Evolutionary conservation across 2,113 vertebrate genomes (phyloP), one percentile per base, ranked within the genome.

Genomic region (Melanerpes formicivorus): DNA sequence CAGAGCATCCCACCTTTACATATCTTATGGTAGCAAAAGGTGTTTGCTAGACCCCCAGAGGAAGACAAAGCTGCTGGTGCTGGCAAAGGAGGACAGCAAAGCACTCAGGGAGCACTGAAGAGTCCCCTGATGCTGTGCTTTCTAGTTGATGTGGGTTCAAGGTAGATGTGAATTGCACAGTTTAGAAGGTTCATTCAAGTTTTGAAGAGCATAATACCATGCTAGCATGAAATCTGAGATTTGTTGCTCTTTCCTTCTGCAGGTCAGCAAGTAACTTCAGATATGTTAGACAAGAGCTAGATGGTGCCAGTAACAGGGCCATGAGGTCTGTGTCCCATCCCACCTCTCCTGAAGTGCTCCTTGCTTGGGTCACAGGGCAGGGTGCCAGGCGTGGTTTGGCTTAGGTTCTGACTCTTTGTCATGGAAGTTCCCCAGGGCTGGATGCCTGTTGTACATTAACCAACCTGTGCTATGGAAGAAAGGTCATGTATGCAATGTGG

Each of bases 361-460:
- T 5, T 52, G 26, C 56, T 73, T 81, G 76, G 90, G 82, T 70
- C 76, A 90, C 91, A 92, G 82, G 62, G 55, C 71, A 70, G 73
- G 52, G 75, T 82, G 59, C 59, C 71, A 84, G 85, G 44, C 4
- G 0, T 62, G 32, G 46, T 13, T 54, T 40, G 42, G 37, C 19
- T 91, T n/a, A n/a, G 17, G 34, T 37, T 30, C 76, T 58, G 44
- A 18, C 55, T 84, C 3, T 0, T 37, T 3, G 1, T 22, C 0
- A 0, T 82, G 64, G 67, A 85, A 71, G 67, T 46, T 88, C 48
- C 65, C 12, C 0, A 3, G 66, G n/a, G 34, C 71, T 80, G 64
- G 58, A 59, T 67, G 63, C 52, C 40, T 77, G 90, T 91, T 92
- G 80, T 46, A 86, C 40, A 96, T 95, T 95, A 95, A 92, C 93